Percentiles rank a stretch among this genome's conserved stretches.
Conservation (phyloP, 2,113 vertebrate species). For the Pteronura brasiliensis region DNA sequence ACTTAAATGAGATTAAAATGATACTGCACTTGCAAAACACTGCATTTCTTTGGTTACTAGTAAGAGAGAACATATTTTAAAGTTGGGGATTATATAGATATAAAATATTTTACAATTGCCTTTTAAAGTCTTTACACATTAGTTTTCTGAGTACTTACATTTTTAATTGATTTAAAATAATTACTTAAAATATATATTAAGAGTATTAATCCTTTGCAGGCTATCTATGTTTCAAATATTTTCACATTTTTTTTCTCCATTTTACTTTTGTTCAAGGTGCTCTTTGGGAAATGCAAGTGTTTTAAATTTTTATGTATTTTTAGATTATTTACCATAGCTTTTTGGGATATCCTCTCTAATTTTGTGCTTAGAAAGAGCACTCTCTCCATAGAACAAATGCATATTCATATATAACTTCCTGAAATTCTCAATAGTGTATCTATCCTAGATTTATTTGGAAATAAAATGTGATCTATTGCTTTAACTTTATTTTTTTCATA, state of each 20-base stretch:
- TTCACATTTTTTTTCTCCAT: not conserved
- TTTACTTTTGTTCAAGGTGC: not conserved
- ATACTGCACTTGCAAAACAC: not conserved
- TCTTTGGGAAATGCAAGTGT: not conserved
- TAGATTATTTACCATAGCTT: not conserved
- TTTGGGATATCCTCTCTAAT: not conserved
- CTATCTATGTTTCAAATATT: not conserved
- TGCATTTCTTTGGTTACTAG: not conserved
- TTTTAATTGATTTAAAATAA: not conserved
- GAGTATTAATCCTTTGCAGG: not conserved
- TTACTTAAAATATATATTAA: not conserved
- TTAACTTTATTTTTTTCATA: not conserved
- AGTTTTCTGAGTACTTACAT: not conserved
- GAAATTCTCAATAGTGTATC: not conserved
- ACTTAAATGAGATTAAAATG: not conserved
- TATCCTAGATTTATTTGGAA: not conserved
- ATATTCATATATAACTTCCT: not conserved
- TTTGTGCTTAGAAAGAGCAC: not conserved
- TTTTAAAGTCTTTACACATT: not conserved
- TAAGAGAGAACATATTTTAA: not conserved
- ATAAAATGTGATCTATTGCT: not conserved
- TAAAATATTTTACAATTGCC: not conserved
- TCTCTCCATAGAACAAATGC: not conserved
- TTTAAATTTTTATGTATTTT: not conserved
- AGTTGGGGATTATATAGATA: not conserved